Base-by-base conservation (phyloP, 53 echinoderm and acorn worm species). In the Mesocentrotus franciscanus region DNA sequence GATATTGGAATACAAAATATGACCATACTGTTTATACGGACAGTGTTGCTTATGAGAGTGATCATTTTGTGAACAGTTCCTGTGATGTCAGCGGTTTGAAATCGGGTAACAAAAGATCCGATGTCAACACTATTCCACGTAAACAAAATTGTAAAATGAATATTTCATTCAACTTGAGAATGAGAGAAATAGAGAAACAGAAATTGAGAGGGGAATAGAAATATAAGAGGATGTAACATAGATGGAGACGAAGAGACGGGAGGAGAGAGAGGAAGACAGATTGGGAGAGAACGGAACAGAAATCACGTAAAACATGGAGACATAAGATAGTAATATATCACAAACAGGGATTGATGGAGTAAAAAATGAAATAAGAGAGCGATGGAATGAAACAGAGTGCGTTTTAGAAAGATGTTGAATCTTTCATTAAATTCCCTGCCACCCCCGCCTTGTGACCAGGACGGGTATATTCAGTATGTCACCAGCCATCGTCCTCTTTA, bases 1-100 rank as follows among this genome's bases (percentile, higher is more conserved):
- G 66, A 62, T 91, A 66, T 91, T 64, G 62, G 91, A 91, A 64
- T 64, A 35, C 57, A 39, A 91, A 91, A 91, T 91, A 91, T 57
- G 22, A 11, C 9, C n/a, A 35, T n/a, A n/a, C 87, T 56, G 87
- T 57, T 87, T 56, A 57, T 58, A 58, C 13, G 87, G 12, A 12
- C 57, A 27, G 56, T 57, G 27, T 87, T 58, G 87, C 87, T 58
- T 87, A 26, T 26, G 2, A 12, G 36, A 64, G 64, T 64, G 16
- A 81, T 58, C n/a, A 87, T 59, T 87, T 87, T 58, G 58, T 27
- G 27, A 87, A 58, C 57, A 87, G 9, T 27, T 59, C 13, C 13
- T 2, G 20, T 87, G 27, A 58, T 87, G 87, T 13, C 58, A 58
- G 2, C 33, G 18, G 59, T 87, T 18, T 76, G 30, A 33, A 76